Evolutionary conservation across 2,888 invertebrate species (phyloP).

Genomic region (Anticlea derivata): DNA sequence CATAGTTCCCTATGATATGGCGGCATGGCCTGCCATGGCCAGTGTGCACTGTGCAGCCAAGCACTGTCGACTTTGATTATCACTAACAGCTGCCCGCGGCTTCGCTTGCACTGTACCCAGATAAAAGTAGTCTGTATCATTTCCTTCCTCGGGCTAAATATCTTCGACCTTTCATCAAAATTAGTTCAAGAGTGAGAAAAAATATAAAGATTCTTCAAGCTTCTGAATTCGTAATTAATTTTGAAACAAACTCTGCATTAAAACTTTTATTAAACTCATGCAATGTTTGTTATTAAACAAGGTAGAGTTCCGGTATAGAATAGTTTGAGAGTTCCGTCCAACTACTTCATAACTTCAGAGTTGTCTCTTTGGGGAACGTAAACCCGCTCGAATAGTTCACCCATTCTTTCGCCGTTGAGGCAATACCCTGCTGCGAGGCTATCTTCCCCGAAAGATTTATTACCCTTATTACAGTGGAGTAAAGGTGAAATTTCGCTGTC

Average conservation of each 20-base stretch:
- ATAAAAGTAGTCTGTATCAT: no score
- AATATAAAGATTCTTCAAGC: no score
- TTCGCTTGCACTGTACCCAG: no score
- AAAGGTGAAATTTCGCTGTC: conserved; percentile 54
- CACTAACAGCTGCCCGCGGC: no score
- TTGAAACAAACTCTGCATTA: not conserved
- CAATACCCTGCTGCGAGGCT: conserved; percentile 57
- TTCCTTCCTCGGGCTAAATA: no score
- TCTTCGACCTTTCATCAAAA: no score
- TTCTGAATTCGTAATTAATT: not conserved
- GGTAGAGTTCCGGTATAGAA: conserved; percentile 20
- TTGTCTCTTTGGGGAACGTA: conserved; percentile 70
- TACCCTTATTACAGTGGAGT: conserved; percentile 53
- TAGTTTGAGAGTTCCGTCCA: conserved; percentile 30
- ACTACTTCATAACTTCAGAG: conserved; percentile 45
- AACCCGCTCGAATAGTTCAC: conserved; percentile 66
- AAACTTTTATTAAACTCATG: conserved; percentile 4
- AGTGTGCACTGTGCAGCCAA: no score
- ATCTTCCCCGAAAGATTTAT: conserved; percentile 58
- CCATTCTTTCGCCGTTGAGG: conserved; percentile 63
- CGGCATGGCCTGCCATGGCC: no score
- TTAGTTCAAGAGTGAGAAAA: no score
- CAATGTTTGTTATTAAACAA: not conserved
- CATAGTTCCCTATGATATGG: no score
- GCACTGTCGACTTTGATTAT: no score